Conservation (phyloP, 2,888 invertebrate species). For the Rhingia campestris region DNA sequence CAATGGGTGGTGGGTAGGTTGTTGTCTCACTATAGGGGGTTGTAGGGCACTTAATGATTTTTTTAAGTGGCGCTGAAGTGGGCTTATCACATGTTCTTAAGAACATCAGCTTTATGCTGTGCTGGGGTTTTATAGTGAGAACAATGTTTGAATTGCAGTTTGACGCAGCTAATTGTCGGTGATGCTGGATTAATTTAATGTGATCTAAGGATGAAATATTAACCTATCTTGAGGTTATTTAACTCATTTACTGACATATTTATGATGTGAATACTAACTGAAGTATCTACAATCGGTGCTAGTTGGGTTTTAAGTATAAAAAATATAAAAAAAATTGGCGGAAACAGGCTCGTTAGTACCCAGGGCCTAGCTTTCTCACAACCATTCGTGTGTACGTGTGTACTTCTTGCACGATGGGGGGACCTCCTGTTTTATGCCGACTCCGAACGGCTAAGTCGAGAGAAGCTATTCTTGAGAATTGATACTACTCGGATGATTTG, state of each 20-base stretch:
- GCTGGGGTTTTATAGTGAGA: conserved; percentile 8
- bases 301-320: no score
- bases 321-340: no score
- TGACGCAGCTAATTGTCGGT: neutral
- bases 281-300: no score
- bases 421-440: no score
- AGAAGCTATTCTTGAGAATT: no score
- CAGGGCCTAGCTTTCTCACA: no score
- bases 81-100: conserved; percentile 33
- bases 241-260: neutral
- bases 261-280: no score
- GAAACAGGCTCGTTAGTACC: no score
- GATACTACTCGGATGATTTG: no score
- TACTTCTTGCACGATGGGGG: no score
- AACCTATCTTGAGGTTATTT: neutral
- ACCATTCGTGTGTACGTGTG: no score
- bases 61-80: conserved; percentile 47
- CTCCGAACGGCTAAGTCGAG: no score
- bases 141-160: conserved; percentile 15
- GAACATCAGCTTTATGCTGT: conserved; percentile 9
- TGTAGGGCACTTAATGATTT: conserved; percentile 30
- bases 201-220: neutral
- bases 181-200: neutral
- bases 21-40: neutral
- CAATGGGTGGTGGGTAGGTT: conserved; percentile 13